Evolutionary conservation across 2,888 invertebrate genomes (phyloP).

Genomic region (Germaria angustata): DNA sequence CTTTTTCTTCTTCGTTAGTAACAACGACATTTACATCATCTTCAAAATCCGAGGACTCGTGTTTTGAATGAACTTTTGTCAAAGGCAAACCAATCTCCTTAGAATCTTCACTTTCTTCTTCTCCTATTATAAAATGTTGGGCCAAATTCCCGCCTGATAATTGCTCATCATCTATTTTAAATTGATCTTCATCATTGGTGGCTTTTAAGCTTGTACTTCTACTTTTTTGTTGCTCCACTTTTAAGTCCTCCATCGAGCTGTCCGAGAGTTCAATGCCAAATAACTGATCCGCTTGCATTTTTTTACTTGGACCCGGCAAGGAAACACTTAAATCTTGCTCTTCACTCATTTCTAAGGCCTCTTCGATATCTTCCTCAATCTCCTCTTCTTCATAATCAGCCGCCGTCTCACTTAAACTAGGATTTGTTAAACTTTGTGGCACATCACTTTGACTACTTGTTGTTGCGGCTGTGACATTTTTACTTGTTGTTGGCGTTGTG

Average conservation of each 20-base stretch:
- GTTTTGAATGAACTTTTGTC: slow-evolving; percentile 71
- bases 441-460: slow-evolving; percentile 73
- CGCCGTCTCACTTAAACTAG: slow-evolving; percentile 53
- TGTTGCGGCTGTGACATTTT: slow-evolving; percentile 63
- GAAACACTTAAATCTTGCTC: slow-evolving; percentile 71
- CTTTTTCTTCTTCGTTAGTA: slow-evolving; percentile 22
- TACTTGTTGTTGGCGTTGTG: slow-evolving; percentile 67
- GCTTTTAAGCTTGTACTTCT: slow-evolving; percentile 47
- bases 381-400: slow-evolving; percentile 69
- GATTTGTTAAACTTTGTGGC: slow-evolving; percentile 60
- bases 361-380: slow-evolving; percentile 79
- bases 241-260: slow-evolving; percentile 31
- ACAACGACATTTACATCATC: slow-evolving; percentile 40
- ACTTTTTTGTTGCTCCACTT: slow-evolving; percentile 27
- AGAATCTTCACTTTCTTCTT: slow-evolving; percentile 71
- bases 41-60: slow-evolving; percentile 58
- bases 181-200: slow-evolving; percentile 71
- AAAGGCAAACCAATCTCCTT: slow-evolving; percentile 71
- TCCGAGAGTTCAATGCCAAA: slow-evolving; percentile 59
- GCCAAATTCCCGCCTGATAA: slow-evolving; percentile 77
- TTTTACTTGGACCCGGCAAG: slow-evolving; percentile 66
- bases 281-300: slow-evolving; percentile 33
- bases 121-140: slow-evolving; percentile 76
- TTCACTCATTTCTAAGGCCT: slow-evolving; percentile 77
- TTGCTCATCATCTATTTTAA: slow-evolving; percentile 77